Conservation (phyloP, 2,113 vertebrate species). For the Recurvirostra avosetta region DNA sequence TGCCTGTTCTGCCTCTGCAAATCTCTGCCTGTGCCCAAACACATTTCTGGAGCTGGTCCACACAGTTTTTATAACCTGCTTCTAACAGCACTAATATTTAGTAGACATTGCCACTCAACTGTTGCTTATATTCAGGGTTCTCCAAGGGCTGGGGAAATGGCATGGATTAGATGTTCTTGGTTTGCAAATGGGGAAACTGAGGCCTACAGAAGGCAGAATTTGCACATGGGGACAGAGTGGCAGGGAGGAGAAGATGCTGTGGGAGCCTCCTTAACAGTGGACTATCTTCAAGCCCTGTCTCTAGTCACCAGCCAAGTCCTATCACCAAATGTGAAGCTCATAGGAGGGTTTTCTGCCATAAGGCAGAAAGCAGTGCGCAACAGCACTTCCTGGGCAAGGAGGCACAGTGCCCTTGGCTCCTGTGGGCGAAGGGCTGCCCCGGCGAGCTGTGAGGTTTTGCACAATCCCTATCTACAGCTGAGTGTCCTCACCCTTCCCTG, state of each 20-base stretch:
- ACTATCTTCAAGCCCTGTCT: neutral
- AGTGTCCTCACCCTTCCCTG: neutral
- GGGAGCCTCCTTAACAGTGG: neutral
- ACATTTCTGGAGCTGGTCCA: neutral
- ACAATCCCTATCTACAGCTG: accelerated
- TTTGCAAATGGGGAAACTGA: neutral
- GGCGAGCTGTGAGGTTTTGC: neutral
- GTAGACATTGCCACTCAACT: neutral
- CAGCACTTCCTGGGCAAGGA: accelerated
- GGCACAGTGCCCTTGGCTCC: neutral
- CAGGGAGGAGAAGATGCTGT: neutral
- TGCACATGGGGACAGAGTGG: neutral
- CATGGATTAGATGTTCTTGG: neutral
- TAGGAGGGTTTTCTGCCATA: neutral
- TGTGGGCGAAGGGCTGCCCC: neutral
- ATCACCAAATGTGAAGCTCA: accelerated
- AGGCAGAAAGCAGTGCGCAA: neutral
- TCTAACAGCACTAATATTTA: neutral
- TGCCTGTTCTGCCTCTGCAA: neutral
- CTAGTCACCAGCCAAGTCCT: neutral
- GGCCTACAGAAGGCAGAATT: neutral
- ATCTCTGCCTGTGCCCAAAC: neutral
- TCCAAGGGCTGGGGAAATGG: neutral
- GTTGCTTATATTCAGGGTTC: neutral
- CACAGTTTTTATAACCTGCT: neutral